These are phyloP conservation scores for Craseonycteris thonglongyai DNA, from an alignment of 2,113 vertebrate genomes.

Conservation along the genomic window DNA sequence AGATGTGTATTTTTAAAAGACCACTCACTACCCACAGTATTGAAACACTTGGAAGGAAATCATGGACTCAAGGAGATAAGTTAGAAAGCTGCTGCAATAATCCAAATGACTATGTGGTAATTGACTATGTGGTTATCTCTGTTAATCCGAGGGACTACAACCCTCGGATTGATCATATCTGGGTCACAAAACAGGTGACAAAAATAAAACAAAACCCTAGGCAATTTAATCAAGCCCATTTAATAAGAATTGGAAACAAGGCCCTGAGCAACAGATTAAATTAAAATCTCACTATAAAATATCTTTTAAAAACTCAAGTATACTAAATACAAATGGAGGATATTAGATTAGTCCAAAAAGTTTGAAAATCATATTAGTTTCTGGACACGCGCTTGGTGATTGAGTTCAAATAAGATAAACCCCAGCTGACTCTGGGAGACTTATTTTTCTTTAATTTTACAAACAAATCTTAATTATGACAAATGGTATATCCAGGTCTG, in stretches of 20 bases:
- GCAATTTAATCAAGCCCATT: background rate
- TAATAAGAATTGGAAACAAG: background rate
- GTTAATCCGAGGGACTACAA: background rate
- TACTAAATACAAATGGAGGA: background rate
- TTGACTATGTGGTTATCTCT: background rate
- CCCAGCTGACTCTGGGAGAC: background rate
- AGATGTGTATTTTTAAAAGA: background rate
- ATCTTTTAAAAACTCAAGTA: background rate
- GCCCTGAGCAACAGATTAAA: background rate
- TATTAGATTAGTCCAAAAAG: background rate
- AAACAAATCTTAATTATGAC: background rate
- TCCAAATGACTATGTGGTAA: background rate
- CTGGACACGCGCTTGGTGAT: background rate
- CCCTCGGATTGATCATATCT: background rate
- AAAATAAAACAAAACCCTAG: background rate
- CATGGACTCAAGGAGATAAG: background rate
- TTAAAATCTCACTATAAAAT: background rate
- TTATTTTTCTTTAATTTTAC: background rate
- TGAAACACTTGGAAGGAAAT: background rate
- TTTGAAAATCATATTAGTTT: background rate
- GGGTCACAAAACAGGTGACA: background rate
- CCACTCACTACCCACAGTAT: background rate
- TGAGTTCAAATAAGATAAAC: conserved; percentile 2
- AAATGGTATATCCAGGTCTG: background rate
- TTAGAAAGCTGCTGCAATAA: no score